Base-by-base conservation (phyloP, 2,797 vertebrate species). In the Fundulus diaphanus region DNA sequence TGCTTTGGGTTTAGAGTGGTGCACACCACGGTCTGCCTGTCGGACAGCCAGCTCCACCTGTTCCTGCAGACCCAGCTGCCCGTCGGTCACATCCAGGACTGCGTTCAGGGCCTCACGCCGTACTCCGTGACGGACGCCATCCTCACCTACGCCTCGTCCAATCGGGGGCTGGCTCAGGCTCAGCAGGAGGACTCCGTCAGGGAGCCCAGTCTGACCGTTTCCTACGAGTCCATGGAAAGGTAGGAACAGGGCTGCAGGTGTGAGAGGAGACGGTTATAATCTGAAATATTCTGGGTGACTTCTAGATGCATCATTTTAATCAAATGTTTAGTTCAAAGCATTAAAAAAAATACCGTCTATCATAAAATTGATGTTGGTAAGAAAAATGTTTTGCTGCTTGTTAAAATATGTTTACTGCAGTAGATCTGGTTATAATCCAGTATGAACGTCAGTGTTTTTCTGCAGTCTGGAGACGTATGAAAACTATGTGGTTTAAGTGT, bases 1-100 rank as follows among this genome's bases (percentile, higher is more conserved):
- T 52, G 7, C 33, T n/a, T 37, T 27, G 27, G 35, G 40, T 42
- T 33, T 92, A 99, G 98, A 78, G 96, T 97, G 40, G 89, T 99
- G 80, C 95, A 98, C 95, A 98, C 96, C 72, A 98, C 97, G 0
- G 96, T 99, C 2, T 97, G 98, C n/a, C 95, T 99, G 88, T 99
- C 98, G 0, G 98, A 99, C 95, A 99, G 98, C 92, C 97, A 97
- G 84, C 94, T 99, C 66, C 98, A 99, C 94, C 97, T 99, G 76
- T 99, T 99, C 93, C 95, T 99, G 89, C 98, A 99, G 95, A 99
- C 97, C 31, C 97, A 99, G 92, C 96, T 99, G 80, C 95, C 97
- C 0, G 89, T 97, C 1, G 91, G 96, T 0, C 97, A 98, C 94
- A 99, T 99, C 49, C 95, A 95, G 93, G 96, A 96, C 56, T 99